These are phyloP conservation scores for Euzophera pinguis DNA, from an alignment of 2,888 invertebrate genomes.

Conservation along the genomic window DNA sequence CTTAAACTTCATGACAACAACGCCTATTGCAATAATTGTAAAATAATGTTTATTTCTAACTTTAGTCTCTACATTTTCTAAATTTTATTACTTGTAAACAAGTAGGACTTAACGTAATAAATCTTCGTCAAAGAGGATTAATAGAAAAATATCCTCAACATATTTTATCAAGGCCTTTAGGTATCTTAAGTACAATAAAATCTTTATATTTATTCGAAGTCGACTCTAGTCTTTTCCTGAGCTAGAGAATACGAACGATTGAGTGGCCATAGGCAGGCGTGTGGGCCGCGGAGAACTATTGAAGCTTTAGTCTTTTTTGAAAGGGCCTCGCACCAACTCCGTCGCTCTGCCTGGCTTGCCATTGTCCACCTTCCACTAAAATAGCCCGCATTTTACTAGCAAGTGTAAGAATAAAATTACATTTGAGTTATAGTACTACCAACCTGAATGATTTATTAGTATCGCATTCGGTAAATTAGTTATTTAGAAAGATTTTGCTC, in stretches of 20 bases:
- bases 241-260: conserved; percentile 62
- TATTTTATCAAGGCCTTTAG: too few relatives aligned
- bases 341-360: conserved; percentile 23
- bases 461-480: conserved; percentile 26
- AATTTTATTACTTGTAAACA: too few relatives aligned
- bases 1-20: too few relatives aligned
- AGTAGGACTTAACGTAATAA: too few relatives aligned
- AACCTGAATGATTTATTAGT: conserved; percentile 52
- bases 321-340: conserved; percentile 36
- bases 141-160: too few relatives aligned
- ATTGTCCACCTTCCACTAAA: conserved; percentile 65
- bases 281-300: conserved; percentile 75
- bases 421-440: conserved; percentile 44
- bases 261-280: conserved; percentile 74
- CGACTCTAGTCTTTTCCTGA: conserved; percentile 43
- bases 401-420: conserved; percentile 56
- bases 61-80: too few relatives aligned
- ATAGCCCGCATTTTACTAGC: conserved; percentile 59
- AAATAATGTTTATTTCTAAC: too few relatives aligned
- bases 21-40: too few relatives aligned
- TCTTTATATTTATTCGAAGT: too few relatives aligned
- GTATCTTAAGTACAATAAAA: too few relatives aligned
- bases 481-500: too few relatives aligned
- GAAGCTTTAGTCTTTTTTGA: conserved; percentile 59
- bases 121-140: too few relatives aligned